Percentiles rank a stretch among this genome's conserved stretches.
Evolutionary conservation across 2,113 vertebrate genomes (phyloP).

Genomic region (Dolichotis patagonum): DNA sequence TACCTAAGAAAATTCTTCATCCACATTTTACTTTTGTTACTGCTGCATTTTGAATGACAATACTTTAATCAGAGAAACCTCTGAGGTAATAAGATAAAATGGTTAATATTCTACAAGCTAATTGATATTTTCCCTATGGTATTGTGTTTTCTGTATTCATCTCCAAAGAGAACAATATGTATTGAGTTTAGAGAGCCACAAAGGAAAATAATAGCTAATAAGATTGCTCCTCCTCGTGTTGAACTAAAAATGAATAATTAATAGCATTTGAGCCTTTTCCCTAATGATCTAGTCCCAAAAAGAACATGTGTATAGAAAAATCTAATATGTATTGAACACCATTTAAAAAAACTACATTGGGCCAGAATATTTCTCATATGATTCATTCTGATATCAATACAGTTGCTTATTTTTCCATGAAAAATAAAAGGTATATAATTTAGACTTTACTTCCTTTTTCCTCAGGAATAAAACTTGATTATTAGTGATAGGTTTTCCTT

Average conservation of each 20-base stretch:
- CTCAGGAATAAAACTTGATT: not conserved
- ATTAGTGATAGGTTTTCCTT: no score
- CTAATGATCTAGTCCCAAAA: not conserved
- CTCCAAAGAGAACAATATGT: not conserved
- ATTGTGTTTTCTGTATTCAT: not conserved
- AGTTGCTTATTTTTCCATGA: not conserved
- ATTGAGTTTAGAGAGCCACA: constrained; percentile 4
- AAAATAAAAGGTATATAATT: not conserved
- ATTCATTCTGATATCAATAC: not conserved
- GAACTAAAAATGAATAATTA: constrained; percentile 46
- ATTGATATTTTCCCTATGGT: not conserved
- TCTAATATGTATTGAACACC: not conserved
- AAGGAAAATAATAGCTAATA: not conserved
- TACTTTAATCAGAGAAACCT: not conserved
- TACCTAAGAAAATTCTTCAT: not conserved
- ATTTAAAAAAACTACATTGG: not conserved
- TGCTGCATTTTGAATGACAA: not conserved
- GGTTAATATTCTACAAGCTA: not conserved
- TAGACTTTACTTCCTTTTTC: not conserved
- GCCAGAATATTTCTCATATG: not conserved
- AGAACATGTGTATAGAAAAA: constrained; percentile 5
- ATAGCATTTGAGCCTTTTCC: constrained; percentile 11
- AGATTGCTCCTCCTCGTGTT: not conserved
- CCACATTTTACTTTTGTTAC: not conserved
- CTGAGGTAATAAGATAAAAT: not conserved